Base-by-base conservation (phyloP, 2,797 vertebrate species). In the Petrocephalus schoutedeni region DNA sequence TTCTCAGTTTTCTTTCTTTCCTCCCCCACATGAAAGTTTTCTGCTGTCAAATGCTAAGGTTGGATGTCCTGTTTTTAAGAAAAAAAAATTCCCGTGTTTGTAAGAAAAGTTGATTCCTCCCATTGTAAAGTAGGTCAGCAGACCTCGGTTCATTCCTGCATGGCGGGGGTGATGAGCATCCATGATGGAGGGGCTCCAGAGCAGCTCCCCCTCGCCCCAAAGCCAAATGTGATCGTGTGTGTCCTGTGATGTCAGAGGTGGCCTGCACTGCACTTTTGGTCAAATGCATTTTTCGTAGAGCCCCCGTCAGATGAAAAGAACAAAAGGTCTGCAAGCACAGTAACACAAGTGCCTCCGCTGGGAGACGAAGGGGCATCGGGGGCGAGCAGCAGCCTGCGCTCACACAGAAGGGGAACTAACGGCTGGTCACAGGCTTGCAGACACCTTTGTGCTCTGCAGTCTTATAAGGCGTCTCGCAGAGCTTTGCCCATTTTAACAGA, bases 341-440 rank as follows among this genome's bases (percentile, higher is more conserved):
- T 87, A 41, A 91, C 89, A 92, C 90, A 88, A 95, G 95, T 96
- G 95, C 94, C 94, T 95, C 92, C 93, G 92, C 90, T 64, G 92
- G 91, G 92, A 89, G 89, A 53, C 51, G 90, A 88, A 89, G 84
- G 89, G 90, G 91, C 86, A 53, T 85, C 87, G n/a, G 49, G 41
- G 74, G 56, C 5, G 21, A 58, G 36, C 6, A 14, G n/a, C 23
- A 4, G 58, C 12, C 80, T 19, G 8, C 45, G 16, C 53, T 4
- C 45, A 41, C 6, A 23, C 64, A 54, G 12, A 36, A 85, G 32
- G 59, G 82, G 12, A 53, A 23, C 56, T 53, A 16, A 21, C 45
- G 23, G 12, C 84, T 32, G 56, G 12, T 83, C 56, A 51, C 14
- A 49, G 80, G 28, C 14, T 12, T 58, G 53, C 12, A 85, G 49